phyloP scores from a whole-genome alignment of 2,113 vertebrate genomes.

The Notothenia rossii region DNA sequence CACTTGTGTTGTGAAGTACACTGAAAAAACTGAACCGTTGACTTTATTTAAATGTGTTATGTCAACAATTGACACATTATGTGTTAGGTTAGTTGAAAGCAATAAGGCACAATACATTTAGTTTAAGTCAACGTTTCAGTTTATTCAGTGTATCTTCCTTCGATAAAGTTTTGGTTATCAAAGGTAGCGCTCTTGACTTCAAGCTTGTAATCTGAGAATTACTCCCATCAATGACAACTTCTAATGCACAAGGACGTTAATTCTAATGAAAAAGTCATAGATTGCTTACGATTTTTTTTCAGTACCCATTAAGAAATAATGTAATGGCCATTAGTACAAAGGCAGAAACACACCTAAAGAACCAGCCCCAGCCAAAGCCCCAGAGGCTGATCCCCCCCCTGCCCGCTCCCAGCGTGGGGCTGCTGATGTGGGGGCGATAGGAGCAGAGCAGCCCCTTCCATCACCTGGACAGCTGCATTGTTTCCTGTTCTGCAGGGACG shows the following conservation, averaged over 20 bases:
- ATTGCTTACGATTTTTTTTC: not conserved
- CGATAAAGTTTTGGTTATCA: not conserved
- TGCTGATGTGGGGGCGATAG: constrained; percentile 31
- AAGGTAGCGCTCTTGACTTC: not conserved
- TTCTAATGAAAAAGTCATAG: not conserved
- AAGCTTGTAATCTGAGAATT: not conserved
- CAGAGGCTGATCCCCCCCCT: constrained; percentile 8
- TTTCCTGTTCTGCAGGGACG: constrained; percentile 66
- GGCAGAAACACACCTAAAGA: constrained; percentile 19
- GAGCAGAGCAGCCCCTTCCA: constrained; percentile 65
- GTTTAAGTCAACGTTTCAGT: no score
- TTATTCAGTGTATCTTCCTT: not conserved
- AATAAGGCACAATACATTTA: no score
- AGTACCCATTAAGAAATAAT: not conserved
- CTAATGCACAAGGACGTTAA: not conserved
- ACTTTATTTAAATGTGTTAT: no score
- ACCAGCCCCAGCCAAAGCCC: not conserved
- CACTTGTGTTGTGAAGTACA: not conserved
- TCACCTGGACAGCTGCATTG: constrained; percentile 78
- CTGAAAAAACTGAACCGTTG: no score
- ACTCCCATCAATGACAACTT: not conserved
- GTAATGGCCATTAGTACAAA: constrained; percentile 3
- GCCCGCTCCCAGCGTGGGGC: constrained; percentile 8
- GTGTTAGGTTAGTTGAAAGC: no score
- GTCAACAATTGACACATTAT: no score